Conservation (phyloP, 2,888 invertebrate genomes). For the Merodon equestris region DNA sequence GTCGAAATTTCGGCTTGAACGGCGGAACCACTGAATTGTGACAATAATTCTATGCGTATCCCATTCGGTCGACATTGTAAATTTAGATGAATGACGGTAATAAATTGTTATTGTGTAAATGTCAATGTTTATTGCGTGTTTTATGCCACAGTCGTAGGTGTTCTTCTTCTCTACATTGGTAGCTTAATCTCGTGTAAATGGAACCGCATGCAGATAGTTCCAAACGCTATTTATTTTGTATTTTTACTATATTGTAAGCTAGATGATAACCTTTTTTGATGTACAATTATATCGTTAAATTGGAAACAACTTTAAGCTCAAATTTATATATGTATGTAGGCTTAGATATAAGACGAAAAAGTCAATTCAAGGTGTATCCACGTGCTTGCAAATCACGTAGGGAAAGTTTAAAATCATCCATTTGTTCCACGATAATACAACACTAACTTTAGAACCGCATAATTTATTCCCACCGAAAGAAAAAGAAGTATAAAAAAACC, state of each 20-base stretch:
- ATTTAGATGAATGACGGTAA: constrained; percentile 50
- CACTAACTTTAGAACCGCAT: background rate
- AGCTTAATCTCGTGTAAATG: constrained; percentile 18
- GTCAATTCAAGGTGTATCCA: too few relatives aligned
- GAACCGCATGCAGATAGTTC: background rate
- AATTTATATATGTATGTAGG: too few relatives aligned
- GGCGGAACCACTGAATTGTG: constrained; percentile 12
- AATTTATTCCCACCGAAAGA: too few relatives aligned
- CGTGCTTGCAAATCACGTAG: too few relatives aligned
- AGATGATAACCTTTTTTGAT: background rate
- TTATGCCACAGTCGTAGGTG: constrained; percentile 21
- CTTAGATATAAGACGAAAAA: too few relatives aligned
- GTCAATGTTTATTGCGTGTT: constrained; percentile 26
- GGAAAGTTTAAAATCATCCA: too few relatives aligned
- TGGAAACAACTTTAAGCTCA: background rate
- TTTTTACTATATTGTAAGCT: background rate
- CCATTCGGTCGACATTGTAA: constrained; percentile 43
- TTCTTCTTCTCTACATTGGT: constrained; percentile 7
- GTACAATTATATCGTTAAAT: background rate
- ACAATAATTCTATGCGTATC: constrained; percentile 30
- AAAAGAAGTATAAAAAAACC: too few relatives aligned
- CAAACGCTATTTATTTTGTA: background rate
- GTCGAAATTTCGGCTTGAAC: constrained; percentile 31
- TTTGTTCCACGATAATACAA: background rate
- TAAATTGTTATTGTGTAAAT: constrained; percentile 53